Evolutionary conservation across 2,113 vertebrate genomes (phyloP).

Genomic region (Myiozetetes cayanensis): DNA sequence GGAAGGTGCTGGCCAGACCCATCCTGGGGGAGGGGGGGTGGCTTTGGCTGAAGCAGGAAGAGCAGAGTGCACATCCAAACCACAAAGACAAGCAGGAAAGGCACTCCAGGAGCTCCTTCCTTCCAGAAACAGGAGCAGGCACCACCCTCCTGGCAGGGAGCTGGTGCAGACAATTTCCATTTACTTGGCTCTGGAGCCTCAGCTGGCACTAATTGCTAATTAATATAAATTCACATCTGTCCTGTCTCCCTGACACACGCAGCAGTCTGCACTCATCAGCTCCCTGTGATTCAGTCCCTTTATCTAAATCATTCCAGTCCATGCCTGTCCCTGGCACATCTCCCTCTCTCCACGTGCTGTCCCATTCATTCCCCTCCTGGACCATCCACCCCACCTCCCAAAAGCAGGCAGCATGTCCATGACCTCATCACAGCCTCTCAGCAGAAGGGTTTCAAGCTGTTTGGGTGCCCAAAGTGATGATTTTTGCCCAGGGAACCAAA

Average conservation of each 20-base stretch:
- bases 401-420: not conserved
- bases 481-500: not conserved
- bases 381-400: not conserved
- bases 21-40: not conserved
- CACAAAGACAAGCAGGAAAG: not conserved
- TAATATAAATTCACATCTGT: not conserved
- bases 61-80: rapidly evolving
- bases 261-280: not conserved
- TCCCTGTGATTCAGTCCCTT: not conserved
- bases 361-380: not conserved
- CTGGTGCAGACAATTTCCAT: not conserved
- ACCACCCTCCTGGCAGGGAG: not conserved
- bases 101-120: not conserved
- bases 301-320: not conserved
- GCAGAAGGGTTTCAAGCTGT: not conserved
- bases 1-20: not conserved
- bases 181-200: not conserved
- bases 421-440: not conserved
- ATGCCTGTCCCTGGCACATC: not conserved
- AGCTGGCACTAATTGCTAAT: conserved; percentile 16
- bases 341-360: not conserved
- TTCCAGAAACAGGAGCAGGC: not conserved
- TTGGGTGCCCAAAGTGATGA: not conserved
- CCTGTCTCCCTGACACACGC: not conserved
- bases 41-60: not conserved